Conservation (phyloP, 1,140 invertebrate species). For the Goniozus legneri region DNA sequence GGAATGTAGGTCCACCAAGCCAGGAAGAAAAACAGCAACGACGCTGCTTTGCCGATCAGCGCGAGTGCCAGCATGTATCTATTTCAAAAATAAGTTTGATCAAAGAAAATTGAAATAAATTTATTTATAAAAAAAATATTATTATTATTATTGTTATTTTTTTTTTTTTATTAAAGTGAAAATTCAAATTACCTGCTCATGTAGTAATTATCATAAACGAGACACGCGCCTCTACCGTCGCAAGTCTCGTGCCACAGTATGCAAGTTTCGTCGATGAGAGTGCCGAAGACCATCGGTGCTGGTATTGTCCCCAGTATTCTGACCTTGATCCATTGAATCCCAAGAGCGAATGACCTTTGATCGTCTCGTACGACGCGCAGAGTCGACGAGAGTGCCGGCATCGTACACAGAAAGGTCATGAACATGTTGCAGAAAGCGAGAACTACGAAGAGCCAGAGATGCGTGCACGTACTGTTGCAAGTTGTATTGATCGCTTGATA, state of each 20-base stretch:
- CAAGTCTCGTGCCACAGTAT: conserved; percentile 71
- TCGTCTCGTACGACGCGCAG: conserved; percentile 77
- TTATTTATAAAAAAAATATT: no score
- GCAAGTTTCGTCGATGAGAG: conserved; percentile 79
- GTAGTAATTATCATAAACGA: conserved; percentile 67
- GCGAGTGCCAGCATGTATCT: conserved; percentile 68
- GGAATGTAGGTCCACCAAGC: conserved; percentile 70
- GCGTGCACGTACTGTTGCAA: conserved; percentile 63
- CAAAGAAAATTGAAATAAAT: conserved; percentile 1
- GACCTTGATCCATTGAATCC: conserved; percentile 84
- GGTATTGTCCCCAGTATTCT: conserved; percentile 80
- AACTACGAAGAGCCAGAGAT: conserved; percentile 64
- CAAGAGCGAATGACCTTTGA: conserved; percentile 79
- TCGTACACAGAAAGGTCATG: conserved; percentile 73
- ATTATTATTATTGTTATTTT: no score
- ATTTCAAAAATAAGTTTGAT: conserved; percentile 16
- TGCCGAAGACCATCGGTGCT: conserved; percentile 80
- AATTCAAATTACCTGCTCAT: conserved; percentile 63
- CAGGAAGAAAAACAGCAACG: conserved; percentile 64
- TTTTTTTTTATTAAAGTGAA: no score
- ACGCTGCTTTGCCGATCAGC: conserved; percentile 62
- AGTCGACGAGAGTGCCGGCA: conserved; percentile 74
- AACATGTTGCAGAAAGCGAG: conserved; percentile 71
- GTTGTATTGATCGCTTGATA: conserved; percentile 62
- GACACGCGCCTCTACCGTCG: conserved; percentile 61